Base-by-base conservation (phyloP, 1,140 invertebrate species). In the Trachelipus rathkii region DNA sequence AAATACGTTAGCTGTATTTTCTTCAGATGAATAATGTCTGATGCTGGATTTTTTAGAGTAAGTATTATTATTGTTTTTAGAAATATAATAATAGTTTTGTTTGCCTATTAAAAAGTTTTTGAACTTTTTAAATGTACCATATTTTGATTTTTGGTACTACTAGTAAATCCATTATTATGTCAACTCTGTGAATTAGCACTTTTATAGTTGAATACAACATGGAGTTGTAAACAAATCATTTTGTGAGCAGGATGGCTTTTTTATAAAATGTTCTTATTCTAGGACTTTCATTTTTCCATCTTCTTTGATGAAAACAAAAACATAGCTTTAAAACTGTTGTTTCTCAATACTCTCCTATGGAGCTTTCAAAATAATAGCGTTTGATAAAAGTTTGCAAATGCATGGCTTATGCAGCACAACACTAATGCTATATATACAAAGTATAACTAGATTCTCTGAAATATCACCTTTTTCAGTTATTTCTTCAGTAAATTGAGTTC, bases 31-130 rank as follows among this genome's bases (percentile, higher is more conserved):
- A 75, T 45, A 75, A 86, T 86, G 85, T 83, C 84, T 24, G 87
- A 88, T 81, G 87, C 87, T 19, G 87, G 87, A 15, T 88, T 87
- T 82, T 88, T 88, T 81, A 84, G 87, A 24, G 85, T 86, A 83
- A 84, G 79, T 81, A 24, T 71, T 78, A 8, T 23, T 53, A 11
- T 19, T n/a, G n/a, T n/a, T n/a, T n/a, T n/a, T n/a, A 50, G 46
- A 10, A 70, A n/a, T 6, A 11, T 68, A 43, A 15, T 44, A 13
- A 0, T 75, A 33, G 60, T 70, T 76, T 44, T 45, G 15, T 75
- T 66, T 68, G n/a, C 44, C 0, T 3, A 24, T 45, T 68, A 73
- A n/a, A 24, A 66, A n/a, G 45, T 24, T 13, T 10, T 13, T 15
- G 10, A 10, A n/a, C n/a, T n/a, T n/a, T n/a, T n/a, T n/a, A n/a